Evolutionary conservation across 1,140 invertebrate genomes (phyloP), one percentile per base, ranked within the genome.

Genomic region (Arctopsyche grandis): DNA sequence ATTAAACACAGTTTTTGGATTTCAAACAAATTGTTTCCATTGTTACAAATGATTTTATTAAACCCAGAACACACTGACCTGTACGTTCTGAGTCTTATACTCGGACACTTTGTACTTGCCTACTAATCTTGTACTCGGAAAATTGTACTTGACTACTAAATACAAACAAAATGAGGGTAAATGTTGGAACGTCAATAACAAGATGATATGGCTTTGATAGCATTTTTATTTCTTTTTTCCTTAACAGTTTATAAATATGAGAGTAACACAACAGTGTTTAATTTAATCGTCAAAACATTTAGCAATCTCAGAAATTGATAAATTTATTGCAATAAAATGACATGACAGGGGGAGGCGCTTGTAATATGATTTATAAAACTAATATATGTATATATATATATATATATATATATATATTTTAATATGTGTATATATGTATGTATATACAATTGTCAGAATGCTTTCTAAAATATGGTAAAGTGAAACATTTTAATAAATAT

Each of bases 191-290:
- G 29, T 38, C 1, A 38, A 38, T 38, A 38, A 38, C 7, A 38
- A 7, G 3, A 38, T 19, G 63, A 82, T 82, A 26, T 76, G 69
- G 66, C 79, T 75, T 82, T 82, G 69, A 66, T 73, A 82, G 81
- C 81, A 79, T 77, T 82, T 66, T 82, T 82, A 82, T 80, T 82
- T 79, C 48, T 79, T 80, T 82, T 82, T 82, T 80, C 79, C 81
- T 82, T 82, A 83, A 86, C 86, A 83, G 86, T 88, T 85, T 83
- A 87, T 87, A 86, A 93, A 93, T 85, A 88, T 91, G 81, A 90
- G 89, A 69, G 89, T 91, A 91, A 90, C 70, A 89, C 88, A 29
- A 89, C 89, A 80, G 81, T 82, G 81, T 82, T 82, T 80, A 82
- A 82, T 82, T 82, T 80, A 44, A 82, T 79, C 75, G 81, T 82